Evolutionary conservation across 2,113 vertebrate genomes (phyloP), one percentile per base, ranked within the genome.

Genomic region (Himantopus leucocephalus): DNA sequence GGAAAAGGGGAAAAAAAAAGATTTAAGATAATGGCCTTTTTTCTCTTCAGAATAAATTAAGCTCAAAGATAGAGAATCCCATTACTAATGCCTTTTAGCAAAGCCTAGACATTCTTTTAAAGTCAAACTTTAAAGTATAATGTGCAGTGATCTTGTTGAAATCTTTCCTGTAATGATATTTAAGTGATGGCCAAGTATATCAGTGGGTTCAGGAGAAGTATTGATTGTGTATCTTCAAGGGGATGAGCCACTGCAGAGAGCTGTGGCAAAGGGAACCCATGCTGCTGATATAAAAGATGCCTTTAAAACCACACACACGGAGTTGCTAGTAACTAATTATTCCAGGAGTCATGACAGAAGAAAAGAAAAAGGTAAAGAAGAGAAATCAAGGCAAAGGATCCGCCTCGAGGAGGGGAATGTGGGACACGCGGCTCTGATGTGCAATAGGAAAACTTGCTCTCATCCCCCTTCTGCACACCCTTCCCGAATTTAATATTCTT

Each of bases 1-100:
- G 43, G 63, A 82, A 96, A 94, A 95, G 88, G 95, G 80, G 78
- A 19, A 23, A 39, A 94, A 52, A 96, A 97, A 90, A 98, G 97
- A 98, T 98, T 98, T 98, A 98, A 98, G 98, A 98, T 98, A 98
- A 98, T 98, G 95, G 97, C 97, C 94, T 96, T 98, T 98, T 98
- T 98, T 98, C 96, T 98, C 97, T 96, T 98, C 97, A 97, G 98
- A 98, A 98, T 98, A 98, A 98, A 98, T 98, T 98, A 98, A 98
- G 94, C 97, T 97, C 87, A 92, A 97, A 98, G 97, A 98, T 96
- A 98, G 97, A 98, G 97, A 98, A 98, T 98, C 96, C 98, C 96
- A 98, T 98, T 98, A 98, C 97, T 97, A 98, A 96, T 97, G 98
- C 97, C 98, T 98, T 98, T 98, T 98, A 98, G 98, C 97, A 98